These are phyloP conservation scores for Styela clava DNA, from an alignment of 23 tunicate species.

Conservation along the genomic window DNA sequence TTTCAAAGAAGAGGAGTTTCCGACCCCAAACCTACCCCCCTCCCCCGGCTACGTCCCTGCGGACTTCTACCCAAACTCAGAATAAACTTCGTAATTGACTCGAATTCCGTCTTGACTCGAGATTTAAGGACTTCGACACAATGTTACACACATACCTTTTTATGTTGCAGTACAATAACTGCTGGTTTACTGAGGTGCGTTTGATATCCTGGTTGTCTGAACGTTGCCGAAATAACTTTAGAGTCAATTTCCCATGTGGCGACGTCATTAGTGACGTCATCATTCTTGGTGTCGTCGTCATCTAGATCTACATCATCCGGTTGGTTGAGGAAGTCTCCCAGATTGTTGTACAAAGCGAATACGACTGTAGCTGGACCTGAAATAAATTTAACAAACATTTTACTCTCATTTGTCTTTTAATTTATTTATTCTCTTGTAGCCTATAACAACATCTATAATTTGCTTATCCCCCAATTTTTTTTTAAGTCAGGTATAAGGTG, in stretches of 20 bases:
- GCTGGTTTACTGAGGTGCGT: slow-evolving; percentile 38
- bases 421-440: too few relatives aligned
- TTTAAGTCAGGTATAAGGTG: too few relatives aligned
- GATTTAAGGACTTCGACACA: too few relatives aligned
- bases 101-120: too few relatives aligned
- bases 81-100: too few relatives aligned
- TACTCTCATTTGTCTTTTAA: too few relatives aligned
- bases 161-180: slow-evolving; percentile 34
- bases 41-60: too few relatives aligned
- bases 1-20: too few relatives aligned
- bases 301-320: not conserved
- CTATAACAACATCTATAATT: too few relatives aligned
- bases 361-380: slow-evolving; percentile 32
- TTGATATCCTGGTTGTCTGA: slow-evolving; percentile 32
- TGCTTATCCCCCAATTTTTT: too few relatives aligned
- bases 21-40: too few relatives aligned
- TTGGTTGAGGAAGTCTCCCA: slow-evolving; percentile 43
- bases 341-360: slow-evolving; percentile 56
- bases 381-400: not conserved
- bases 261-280: not conserved
- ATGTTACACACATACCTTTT: not conserved
- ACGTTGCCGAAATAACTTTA: slow-evolving; percentile 46
- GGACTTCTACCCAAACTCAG: too few relatives aligned
- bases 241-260: slow-evolving; percentile 56
- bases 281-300: not conserved